Evolutionary conservation across 2,113 vertebrate genomes (phyloP), one percentile per base, ranked within the genome.

Genomic region (Bungarus multicinctus): DNA sequence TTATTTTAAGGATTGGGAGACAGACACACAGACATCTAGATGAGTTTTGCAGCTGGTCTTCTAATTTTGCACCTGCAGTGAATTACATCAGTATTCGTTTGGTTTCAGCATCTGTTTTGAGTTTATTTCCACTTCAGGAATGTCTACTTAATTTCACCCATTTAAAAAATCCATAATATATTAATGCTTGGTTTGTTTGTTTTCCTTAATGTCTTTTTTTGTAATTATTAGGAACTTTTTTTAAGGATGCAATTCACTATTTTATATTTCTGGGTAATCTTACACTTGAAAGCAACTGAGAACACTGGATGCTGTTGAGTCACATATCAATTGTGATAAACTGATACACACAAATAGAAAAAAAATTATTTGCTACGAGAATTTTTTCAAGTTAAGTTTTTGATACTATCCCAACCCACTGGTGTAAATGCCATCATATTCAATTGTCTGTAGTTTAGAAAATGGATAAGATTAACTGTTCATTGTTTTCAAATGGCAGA

Each of bases 401-500:
- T 92, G 90, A 45, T 95, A 95, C 81, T 90, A 69, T 23, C 27
- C 30, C 25, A n/a, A 0, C 39, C n/a, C 50, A 69, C 3, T 47
- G 47, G 5, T 47, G 47, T 5, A 5, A 23, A 47, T 2, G 0
- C 27, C 11, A 43, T 8, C 16, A 8, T 91, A 85, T 30, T 53
- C 9, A 12, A 0, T 91, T 10, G 4, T 0, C 16, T 92, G 6
- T 53, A 0, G 39, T 91, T 94, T 92, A 94, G 87, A 69, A 54
- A 92, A 27, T 89, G 53, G 88, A 96, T 91, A 18, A 95, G 94
- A 87, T 74, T 14, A 64, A 7, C 1, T 81, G 92, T 47, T 55
- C 22, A 52, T 74, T 94, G 92, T 95, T 91, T 95, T 89, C 85
- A 94, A 94, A 94, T 52, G 10, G 6, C 74, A 89, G 64, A 92